Evolutionary conservation across 2,113 vertebrate genomes (phyloP), one percentile per base, ranked within the genome.

Genomic region (Amphilophus citrinellus): DNA sequence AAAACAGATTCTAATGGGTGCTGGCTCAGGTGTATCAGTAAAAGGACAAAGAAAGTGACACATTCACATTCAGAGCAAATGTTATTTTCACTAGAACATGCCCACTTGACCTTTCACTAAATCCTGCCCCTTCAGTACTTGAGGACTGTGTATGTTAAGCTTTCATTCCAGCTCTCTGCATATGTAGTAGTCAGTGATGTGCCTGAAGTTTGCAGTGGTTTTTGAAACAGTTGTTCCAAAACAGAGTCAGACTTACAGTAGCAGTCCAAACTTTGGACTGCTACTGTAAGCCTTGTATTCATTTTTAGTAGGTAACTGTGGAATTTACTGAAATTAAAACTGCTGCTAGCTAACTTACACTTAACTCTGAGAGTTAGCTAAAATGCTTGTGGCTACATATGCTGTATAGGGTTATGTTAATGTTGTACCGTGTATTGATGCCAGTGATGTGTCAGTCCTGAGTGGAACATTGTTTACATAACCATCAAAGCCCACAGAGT

Each of bases 391-490:
- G 66, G 32, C 66, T 73, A 73, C 66, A 53, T 32, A 53, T 73
- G 1, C 66, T 73, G 66, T 13, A 53, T 17, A 73, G 27, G 2
- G 17, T 71, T 15, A 10, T 71, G 42, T 50, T 71, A 27, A 68
- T 42, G 14, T 8, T 50, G 22, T 73, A 24, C 44, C 30, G 47
- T 73, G 68, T 73, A 47, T 32, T 27, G 68, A 73, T 73, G 47
- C 47, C 68, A 73, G n/a, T 32, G 27, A 32, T 32, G 20, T 1
- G 44, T 56, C 27, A 73, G 27, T 73, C 44, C 27, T 73, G 47
- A 73, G 47, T 35, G 68, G 68, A 56, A 56, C 68, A 13, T 56
- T 73, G 24, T 73, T 73, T 73, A 53, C 68, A 8, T 73, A 56
- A 2, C 27, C 47, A 53, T 73, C 3, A 73, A 3, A 56, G 10